A percentile compares a stretch with the other conserved stretches of the same genome.
These are phyloP conservation scores for Manis javanica DNA, from an alignment of 2,797 vertebrate species.

Conservation along the genomic window DNA sequence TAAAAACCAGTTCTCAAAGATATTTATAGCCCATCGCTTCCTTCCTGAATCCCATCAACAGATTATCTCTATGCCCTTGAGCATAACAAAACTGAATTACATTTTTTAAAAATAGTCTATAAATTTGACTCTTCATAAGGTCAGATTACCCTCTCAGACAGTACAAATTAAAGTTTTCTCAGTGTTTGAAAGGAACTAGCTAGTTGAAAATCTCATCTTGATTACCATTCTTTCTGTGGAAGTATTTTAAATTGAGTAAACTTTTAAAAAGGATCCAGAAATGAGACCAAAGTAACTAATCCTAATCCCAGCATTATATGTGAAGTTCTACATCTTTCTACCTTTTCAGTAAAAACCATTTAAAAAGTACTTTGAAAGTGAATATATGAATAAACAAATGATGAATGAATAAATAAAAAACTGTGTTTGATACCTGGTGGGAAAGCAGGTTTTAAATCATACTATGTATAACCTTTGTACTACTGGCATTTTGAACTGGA, in stretches of 20 bases:
- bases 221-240: neutral
- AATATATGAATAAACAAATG: neutral
- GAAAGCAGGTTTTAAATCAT: neutral
- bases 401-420: neutral
- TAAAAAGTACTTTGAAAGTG: constrained; percentile 7
- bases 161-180: constrained; percentile 34
- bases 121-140: constrained; percentile 32
- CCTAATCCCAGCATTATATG: neutral
- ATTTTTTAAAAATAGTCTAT: neutral
- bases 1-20: constrained; percentile 57
- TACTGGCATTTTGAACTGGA: neutral
- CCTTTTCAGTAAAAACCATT: neutral
- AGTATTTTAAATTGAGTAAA: constrained; percentile 20
- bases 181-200: neutral
- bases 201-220: neutral
- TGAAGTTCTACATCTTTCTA: neutral
- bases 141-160: constrained; percentile 36
- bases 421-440: neutral
- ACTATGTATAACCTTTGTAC: neutral
- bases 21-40: neutral
- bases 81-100: constrained; percentile 30
- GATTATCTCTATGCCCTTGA: constrained; percentile 3
- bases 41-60: neutral
- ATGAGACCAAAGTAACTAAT: neutral
- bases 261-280: neutral